Evolutionary conservation across 2,113 vertebrate genomes (phyloP).

Genomic region (Piaya cayana): DNA sequence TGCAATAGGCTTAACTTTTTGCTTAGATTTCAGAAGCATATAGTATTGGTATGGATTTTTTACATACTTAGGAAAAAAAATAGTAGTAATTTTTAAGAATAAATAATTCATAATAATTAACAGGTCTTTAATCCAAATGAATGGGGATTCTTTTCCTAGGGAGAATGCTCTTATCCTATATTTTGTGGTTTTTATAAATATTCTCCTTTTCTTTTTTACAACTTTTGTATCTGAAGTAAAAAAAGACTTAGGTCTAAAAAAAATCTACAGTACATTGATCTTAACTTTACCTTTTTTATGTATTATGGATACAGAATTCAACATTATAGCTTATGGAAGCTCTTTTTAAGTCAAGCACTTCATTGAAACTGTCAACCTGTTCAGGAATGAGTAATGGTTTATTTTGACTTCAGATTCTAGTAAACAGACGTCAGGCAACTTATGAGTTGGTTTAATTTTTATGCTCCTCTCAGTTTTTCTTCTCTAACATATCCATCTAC

Average conservation of each 20-base stretch:
- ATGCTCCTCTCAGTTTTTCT: not conserved
- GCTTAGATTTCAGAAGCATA: not conserved
- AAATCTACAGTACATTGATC: not conserved
- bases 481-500: not conserved
- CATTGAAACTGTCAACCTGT: not conserved
- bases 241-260: not conserved
- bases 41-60: not conserved
- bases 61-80: not conserved
- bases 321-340: not conserved
- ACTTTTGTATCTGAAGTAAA: not conserved
- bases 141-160: not conserved
- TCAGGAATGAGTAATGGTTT: not conserved
- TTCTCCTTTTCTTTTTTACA: not conserved
- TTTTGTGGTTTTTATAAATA: not conserved
- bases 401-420: not conserved
- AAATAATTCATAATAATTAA: not conserved
- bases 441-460: not conserved
- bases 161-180: not conserved
- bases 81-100: not conserved
- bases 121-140: not conserved
- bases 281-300: not conserved
- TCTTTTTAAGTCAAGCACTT: not conserved
- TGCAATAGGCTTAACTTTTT: not conserved
- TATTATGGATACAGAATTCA: conserved; percentile 7
- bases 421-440: not conserved